Evolutionary conservation across 2,888 invertebrate genomes (phyloP).

Genomic region (Archips crataeganus): DNA sequence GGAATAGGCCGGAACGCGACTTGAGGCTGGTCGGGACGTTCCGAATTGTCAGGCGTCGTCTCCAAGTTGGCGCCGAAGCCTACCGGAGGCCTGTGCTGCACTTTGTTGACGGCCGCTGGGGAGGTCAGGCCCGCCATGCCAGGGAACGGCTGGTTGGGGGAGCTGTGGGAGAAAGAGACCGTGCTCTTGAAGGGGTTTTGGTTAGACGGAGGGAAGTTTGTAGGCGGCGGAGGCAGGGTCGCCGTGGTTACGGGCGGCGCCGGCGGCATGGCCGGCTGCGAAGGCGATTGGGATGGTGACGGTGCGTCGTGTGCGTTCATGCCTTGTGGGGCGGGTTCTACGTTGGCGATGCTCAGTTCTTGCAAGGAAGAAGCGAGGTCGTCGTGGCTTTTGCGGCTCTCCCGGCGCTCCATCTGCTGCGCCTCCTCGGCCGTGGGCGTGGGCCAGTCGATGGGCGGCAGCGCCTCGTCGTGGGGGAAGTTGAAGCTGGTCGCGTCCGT

Average conservation of each 20-base stretch:
- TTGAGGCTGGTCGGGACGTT: slow-evolving; percentile 85
- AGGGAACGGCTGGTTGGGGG: slow-evolving; percentile 63
- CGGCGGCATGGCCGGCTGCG: slow-evolving; percentile 13
- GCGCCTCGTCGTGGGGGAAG: slow-evolving; percentile 68
- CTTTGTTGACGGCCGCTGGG: slow-evolving; percentile 68
- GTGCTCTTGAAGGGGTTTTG: slow-evolving; percentile 79
- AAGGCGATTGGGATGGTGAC: slow-evolving; percentile 30
- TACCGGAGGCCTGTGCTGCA: slow-evolving; percentile 67
- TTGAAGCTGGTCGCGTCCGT: slow-evolving; percentile 76
- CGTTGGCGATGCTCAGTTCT: slow-evolving; percentile 71
- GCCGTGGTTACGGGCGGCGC: slow-evolving; percentile 15
- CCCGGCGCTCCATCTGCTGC: slow-evolving; percentile 49
- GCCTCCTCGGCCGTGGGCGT: slow-evolving; percentile 27
- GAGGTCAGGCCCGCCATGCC: slow-evolving; percentile 67
- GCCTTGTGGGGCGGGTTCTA: slow-evolving; percentile 51
- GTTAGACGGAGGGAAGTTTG: slow-evolving; percentile 59
- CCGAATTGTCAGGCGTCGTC: slow-evolving; percentile 89
- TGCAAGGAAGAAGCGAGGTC: slow-evolving; percentile 69
- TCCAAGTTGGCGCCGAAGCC: slow-evolving; percentile 87
- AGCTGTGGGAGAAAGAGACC: slow-evolving; percentile 79
- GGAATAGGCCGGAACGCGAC: slow-evolving; percentile 59
- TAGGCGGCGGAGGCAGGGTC: slow-evolving; percentile 53
- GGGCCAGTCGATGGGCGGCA: slow-evolving; percentile 54
- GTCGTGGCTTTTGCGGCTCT: slow-evolving; percentile 63
- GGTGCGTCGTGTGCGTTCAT: slow-evolving; percentile 47